Base-by-base conservation (phyloP, 2,888 invertebrate genomes). In the Dynastes hyllus region DNA sequence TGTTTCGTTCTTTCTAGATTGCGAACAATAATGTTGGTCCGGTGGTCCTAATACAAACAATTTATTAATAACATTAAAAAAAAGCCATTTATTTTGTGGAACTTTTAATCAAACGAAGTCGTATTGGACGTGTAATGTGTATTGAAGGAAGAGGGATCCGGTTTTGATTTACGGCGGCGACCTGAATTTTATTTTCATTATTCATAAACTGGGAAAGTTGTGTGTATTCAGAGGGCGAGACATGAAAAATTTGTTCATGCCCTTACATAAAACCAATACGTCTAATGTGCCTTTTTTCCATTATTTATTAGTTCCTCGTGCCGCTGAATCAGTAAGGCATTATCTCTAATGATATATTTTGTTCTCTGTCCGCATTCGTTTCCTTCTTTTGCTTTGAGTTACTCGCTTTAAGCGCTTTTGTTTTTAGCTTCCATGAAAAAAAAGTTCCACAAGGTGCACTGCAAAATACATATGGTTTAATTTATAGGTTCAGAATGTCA, bases 241-340 rank as follows among this genome's bases (percentile, higher is more conserved):
- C 84, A 84, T 86, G 86, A 87, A 86, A 87, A 87, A 87, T 87
- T 86, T 82, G 86, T 86, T 85, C 86, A 87, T 86, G 87, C 86
- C 84, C 85, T 83, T 83, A 86, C 86, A 87, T 87, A 87, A 87
- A 87, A 86, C 86, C 86, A 87, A 87, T 87, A 86, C 83, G 84
- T 86, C 85, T 87, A 87, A 86, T 85, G 87, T 61, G 73, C 73
- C 61, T 75, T 58, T 61, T 75, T 75, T 75, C 63, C 73, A 63
- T 75, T 75, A 75, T 75, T 75, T 75, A 75, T 75, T 75, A 61
- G 73, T 75, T 75, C 73, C 50, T 63, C 73, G 73, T 75, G 73
- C 73, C 73, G 63, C 61, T 75, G 73, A 75, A 75, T 75, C 73
- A 75, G 73, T 75, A 75, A 22, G 61, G 73, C 73, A 75, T 75